Conservation (phyloP, 1,140 invertebrate species). For the Spodoptera litura region DNA sequence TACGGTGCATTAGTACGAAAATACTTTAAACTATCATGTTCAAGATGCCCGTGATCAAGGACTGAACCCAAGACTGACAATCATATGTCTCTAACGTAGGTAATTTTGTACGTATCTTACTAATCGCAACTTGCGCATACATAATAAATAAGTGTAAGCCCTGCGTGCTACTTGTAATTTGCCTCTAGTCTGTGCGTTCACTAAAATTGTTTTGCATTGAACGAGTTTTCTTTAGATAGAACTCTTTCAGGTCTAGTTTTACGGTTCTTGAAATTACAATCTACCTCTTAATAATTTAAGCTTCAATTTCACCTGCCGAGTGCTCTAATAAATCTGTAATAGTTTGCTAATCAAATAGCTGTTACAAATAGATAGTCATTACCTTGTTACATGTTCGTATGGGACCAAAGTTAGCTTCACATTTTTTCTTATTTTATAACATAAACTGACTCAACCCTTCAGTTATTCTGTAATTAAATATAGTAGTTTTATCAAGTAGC, state of each 20-base stretch:
- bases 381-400: conserved; percentile 57
- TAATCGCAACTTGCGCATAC: conserved; percentile 69
- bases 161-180: conserved; percentile 74
- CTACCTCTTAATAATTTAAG: conserved; percentile 82
- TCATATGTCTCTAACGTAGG: conserved; percentile 78
- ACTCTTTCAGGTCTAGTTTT: conserved; percentile 69
- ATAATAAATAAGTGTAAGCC: conserved; percentile 69
- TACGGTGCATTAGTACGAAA: conserved; percentile 81
- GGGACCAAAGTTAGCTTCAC: conserved; percentile 77
- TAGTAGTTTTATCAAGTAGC: conserved; percentile 28
- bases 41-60: conserved; percentile 77
- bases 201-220: conserved; percentile 51
- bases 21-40: conserved; percentile 81
- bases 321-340: conserved; percentile 52
- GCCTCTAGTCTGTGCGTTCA: conserved; percentile 66
- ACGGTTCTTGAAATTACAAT: conserved; percentile 80
- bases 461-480: conserved; percentile 53
- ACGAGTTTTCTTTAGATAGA: conserved; percentile 59
- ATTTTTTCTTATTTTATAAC: conserved; percentile 56
- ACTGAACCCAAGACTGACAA: conserved; percentile 85
- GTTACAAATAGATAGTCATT: conserved; percentile 61
- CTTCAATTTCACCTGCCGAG: conserved; percentile 64
- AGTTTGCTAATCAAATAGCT: conserved; percentile 59
- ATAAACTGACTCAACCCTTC: conserved; percentile 54
- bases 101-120: conserved; percentile 70